These are phyloP conservation scores for Melanerpes formicivorus DNA, from an alignment of 2,113 vertebrate species.

Conservation along the genomic window DNA sequence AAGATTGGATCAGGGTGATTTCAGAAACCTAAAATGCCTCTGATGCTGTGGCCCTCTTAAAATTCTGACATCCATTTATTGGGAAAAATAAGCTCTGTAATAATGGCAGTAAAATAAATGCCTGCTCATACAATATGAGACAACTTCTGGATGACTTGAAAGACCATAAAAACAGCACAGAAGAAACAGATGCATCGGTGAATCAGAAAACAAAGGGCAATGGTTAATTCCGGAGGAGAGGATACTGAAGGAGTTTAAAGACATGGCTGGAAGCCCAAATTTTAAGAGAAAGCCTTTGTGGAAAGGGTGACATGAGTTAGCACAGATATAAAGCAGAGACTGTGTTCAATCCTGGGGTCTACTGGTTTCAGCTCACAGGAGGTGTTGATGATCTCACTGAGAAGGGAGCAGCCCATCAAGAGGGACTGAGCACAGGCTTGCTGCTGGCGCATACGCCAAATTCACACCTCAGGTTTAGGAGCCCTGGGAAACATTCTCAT, in stretches of 20 bases:
- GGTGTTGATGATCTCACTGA: background rate
- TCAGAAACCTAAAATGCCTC: background rate
- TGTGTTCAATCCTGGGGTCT: background rate
- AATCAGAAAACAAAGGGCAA: constrained; percentile 11
- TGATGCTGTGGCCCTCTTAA: background rate
- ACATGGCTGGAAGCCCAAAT: background rate
- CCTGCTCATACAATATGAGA: background rate
- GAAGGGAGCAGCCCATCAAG: background rate
- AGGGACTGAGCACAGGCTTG: background rate
- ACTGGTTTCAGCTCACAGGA: background rate
- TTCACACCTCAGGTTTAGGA: background rate
- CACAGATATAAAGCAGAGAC: background rate
- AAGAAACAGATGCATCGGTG: background rate
- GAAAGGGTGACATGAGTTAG: background rate
- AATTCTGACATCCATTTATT: background rate
- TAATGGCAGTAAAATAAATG: background rate
- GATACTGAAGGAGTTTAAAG: background rate
- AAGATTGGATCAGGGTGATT: background rate
- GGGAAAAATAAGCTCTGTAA: background rate
- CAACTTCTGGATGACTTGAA: background rate
- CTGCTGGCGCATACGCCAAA: background rate
- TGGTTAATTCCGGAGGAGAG: background rate
- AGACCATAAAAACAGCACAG: background rate
- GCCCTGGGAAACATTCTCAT: background rate
- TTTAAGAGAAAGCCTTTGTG: background rate